Base-by-base conservation (phyloP, 2,888 invertebrate species). In the Eupelmus urozonus region DNA sequence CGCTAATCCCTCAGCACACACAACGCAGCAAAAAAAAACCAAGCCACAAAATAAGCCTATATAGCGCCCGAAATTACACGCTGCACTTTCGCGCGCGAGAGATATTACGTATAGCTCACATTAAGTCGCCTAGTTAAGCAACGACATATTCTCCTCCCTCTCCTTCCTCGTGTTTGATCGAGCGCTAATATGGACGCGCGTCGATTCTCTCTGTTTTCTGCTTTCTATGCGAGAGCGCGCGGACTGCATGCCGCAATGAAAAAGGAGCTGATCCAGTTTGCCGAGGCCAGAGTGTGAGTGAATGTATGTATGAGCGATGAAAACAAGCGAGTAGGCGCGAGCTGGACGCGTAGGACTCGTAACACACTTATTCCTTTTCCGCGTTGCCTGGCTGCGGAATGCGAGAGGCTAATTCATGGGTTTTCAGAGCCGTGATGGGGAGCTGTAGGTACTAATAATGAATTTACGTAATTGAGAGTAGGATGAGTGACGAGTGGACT, bases 331-430 rank as follows among this genome's bases (percentile, higher is more conserved):
- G 34, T 11, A 20, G n/a, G 1, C 7, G 11, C 16, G 49, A 25
- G 45, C n/a, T 51, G 20, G 5, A 34, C 9, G 9, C 27, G 16
- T 2, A n/a, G 3, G 65, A 49, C 65, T 49, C 2, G 4, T 18
- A n/a, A 27, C 49, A 42, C 27, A 49, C 18, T 65, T 49, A 27
- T 18, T 27, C n/a, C 27, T 49, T 65, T 65, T 65, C 27, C 65
- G 51, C 11, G 27, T 65, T 45, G 23, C 16, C 5, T 62, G 20
- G n/a, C n/a, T 34, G 34, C 34, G 9, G 3, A 34, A 34, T 34
- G 9, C 34, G 34, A 5, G 34, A 34, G 9, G 9, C 34, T 34
- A 34, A 5, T 34, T 34, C 9, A 34, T 34, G 3, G 34, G 3
- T 34, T 34, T 5, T 34, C 9, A 34, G n/a, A n/a, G n/a, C n/a